Evolutionary conservation across 2,797 vertebrate species (phyloP), one percentile per base, ranked within the genome.

Genomic region (Oophaga sylvatica): DNA sequence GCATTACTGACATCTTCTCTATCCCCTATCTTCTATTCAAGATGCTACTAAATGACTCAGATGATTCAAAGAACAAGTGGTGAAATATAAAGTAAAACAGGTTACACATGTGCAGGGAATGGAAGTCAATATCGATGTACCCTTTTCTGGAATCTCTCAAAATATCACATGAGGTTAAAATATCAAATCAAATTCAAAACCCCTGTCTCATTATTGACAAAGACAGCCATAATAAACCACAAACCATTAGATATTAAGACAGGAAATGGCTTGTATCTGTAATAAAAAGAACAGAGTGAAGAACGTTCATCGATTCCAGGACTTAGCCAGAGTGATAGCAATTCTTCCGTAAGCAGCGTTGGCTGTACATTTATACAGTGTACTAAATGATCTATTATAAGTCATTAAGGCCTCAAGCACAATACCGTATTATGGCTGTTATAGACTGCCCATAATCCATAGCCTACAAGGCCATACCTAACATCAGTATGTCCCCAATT

Each of bases 121-220:
- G 22, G 22, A 81, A 81, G 22, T 26, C 35, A 67, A 81, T 22
- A 81, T 53, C 5, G 59, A 81, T 65, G 6, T 26, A 10, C 17
- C 62, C 12, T 48, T 67, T 81, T 65, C 20, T 53, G 5, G 11
- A 41, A 81, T 48, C 79, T 65, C 79, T n/a, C 63, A 63, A 45
- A 60, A 81, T 63, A 45, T 65, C 48, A 81, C n/a, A 8, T 16
- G 1, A 81, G 20, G 20, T 65, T 81, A 81, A 65, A 22, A 67
- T 65, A 81, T 81, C 62, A 67, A 81, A 81, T 81, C 62, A 16
- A 48, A 65, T 81, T 17, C 62, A 26, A 81, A 67, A 31, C 15
- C 41, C 41, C 80, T 16, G 7, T 13, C 5, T 45, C 62, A 17
- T 53, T 81, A 65, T 65, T 81, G 62, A 15, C n/a, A 26, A n/a